Conservation (phyloP, 2,797 vertebrate genomes). For the Tympanoctomys barrerae region DNA sequence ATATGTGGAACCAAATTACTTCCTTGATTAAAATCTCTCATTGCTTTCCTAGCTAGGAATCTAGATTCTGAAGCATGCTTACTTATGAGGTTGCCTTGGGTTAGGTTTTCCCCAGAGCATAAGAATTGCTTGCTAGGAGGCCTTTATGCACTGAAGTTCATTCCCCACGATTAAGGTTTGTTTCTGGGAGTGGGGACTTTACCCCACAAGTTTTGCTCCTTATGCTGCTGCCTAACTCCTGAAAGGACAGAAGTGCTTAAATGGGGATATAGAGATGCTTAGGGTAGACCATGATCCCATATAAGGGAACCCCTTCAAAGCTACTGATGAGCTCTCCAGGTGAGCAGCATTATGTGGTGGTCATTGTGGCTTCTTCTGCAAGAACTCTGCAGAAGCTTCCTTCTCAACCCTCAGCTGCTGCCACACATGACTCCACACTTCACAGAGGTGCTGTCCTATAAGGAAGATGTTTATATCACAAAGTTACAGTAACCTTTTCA, state of each 20-base stretch:
- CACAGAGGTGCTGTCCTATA: not conserved
- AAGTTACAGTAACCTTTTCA: not conserved
- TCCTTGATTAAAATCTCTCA: not conserved
- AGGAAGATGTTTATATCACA: not conserved
- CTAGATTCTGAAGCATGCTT: not conserved
- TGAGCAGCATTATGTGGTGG: rapidly evolving
- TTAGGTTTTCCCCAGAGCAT: not conserved
- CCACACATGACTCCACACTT: not conserved
- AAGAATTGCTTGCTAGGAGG: not conserved
- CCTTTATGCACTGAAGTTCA: too few species aligned
- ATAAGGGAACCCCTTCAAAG: not conserved
- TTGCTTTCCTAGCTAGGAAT: not conserved
- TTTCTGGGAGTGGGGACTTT: not conserved
- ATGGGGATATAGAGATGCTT: not conserved
- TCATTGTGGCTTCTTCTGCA: too few species aligned
- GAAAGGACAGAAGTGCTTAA: not conserved
- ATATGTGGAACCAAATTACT: not conserved
- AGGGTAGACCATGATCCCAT: too few species aligned
- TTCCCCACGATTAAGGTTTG: not conserved
- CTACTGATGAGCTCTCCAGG: not conserved
- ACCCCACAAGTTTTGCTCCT: not conserved
- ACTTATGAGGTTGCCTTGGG: not conserved
- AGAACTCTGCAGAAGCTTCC: rapidly evolving
- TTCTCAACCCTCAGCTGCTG: not conserved
- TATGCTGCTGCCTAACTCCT: not conserved